Conservation (phyloP, 2,797 vertebrate genomes). For the Corythornis leucogaster region DNA sequence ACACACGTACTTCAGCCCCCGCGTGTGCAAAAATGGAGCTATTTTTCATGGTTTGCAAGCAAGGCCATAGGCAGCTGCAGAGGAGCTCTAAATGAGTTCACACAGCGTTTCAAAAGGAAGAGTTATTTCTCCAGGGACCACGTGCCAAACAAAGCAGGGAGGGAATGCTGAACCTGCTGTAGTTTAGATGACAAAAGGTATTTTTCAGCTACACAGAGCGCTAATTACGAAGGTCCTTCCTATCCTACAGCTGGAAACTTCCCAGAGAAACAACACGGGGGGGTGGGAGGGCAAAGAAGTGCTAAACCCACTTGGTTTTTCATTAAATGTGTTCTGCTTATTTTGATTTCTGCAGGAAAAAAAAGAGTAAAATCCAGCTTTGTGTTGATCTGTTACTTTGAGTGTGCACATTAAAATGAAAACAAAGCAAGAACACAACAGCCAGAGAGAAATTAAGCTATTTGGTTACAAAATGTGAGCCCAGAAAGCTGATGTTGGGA, state of each 20-base stretch:
- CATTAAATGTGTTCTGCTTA: background rate
- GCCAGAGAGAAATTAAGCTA: background rate
- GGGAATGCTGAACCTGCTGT: background rate
- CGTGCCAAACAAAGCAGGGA: constrained; percentile 21
- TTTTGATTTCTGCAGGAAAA: background rate
- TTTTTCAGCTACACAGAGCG: background rate
- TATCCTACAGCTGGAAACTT: background rate
- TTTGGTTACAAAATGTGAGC: background rate
- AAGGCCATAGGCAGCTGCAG: background rate
- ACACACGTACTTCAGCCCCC: background rate
- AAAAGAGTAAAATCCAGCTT: background rate
- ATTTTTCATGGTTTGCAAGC: constrained; percentile 44
- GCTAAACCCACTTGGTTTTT: background rate
- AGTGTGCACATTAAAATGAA: background rate
- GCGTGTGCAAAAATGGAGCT: background rate
- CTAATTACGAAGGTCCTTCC: background rate
- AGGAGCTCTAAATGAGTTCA: constrained; percentile 49
- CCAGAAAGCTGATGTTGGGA: background rate
- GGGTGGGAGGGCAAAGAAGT: rapidly evolving
- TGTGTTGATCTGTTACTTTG: background rate
- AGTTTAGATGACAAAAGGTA: constrained; percentile 30
- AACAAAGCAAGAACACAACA: no score
- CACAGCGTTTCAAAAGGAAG: constrained; percentile 33
- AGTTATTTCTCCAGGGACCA: constrained; percentile 48
- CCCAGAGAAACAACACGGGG: rapidly evolving